These are phyloP conservation scores for Thermophis baileyi DNA, from an alignment of 2,113 vertebrate genomes.

Conservation along the genomic window DNA sequence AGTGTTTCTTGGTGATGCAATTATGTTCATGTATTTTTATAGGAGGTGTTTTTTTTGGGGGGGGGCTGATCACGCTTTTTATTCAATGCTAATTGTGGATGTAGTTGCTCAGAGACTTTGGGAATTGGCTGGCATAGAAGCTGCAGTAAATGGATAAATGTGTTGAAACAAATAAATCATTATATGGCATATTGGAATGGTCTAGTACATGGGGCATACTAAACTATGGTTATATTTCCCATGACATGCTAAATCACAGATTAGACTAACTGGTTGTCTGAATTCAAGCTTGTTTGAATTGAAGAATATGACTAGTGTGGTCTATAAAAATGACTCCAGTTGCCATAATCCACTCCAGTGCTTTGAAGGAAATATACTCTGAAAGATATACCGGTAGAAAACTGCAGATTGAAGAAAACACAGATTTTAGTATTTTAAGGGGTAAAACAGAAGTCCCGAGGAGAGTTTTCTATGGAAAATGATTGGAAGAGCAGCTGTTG, in stretches of 20 bases:
- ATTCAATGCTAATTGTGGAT: neutral
- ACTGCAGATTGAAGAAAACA: neutral
- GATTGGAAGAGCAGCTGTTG: neutral
- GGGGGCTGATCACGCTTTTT: neutral
- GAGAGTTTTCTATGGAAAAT: neutral
- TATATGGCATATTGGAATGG: neutral
- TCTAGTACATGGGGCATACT: neutral
- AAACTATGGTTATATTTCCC: neutral
- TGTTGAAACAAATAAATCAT: neutral
- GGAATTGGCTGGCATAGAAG: neutral
- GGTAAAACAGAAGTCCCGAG: neutral
- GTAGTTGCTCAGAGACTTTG: neutral
- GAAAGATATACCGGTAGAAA: too few relatives aligned
- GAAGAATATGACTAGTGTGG: neutral
- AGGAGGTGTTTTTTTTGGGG: neutral
- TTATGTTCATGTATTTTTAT: neutral
- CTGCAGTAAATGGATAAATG: neutral
- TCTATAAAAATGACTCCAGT: neutral
- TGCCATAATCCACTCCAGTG: neutral
- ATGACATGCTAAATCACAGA: neutral
- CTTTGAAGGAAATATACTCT: neutral
- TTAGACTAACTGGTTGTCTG: neutral
- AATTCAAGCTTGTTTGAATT: neutral
- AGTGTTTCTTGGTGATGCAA: neutral
- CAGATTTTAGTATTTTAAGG: neutral